Evolutionary conservation across 2,113 vertebrate species (phyloP), one percentile per base, ranked within the genome.

Genomic region (Odocoileus virginianus): DNA sequence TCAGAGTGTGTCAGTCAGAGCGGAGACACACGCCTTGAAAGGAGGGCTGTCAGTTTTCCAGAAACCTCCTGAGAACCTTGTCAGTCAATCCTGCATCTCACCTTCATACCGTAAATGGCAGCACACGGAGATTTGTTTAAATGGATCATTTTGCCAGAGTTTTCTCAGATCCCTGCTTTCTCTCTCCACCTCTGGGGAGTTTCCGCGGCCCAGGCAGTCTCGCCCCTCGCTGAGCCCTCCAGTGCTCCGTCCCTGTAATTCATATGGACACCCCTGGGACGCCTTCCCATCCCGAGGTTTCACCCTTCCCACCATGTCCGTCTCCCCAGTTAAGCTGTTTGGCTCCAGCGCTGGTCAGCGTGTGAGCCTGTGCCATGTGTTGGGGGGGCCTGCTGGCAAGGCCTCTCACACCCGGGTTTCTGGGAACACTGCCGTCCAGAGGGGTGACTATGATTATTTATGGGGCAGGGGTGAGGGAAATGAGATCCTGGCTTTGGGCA

Each of bases 31-130:
- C 76, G 76, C 97, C 95, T 95, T 93, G 78, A 28, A 82, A 27
- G 21, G 14, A 64, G 71, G 96, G 86, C 58, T 95, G 50, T 97
- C 96, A 57, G 57, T 61, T 98, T 97, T 97, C 97, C 97, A 98
- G 97, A 97, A 86, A 95, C 85, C 89, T 78, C 78, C 33, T 82
- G 19, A 17, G 17, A 33, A 10, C 16, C 96, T 96, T 93, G 86
- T 87, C 97, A 87, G 8, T 96, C 85, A 83, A 88, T 85, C 95
- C 91, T 81, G 87, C 82, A 74, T 76, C 95, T 81, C 61, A 50
- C 71, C 74, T 54, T 60, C 23, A 27, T 2, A 19, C 71, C 0
- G 0, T 40, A 25, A 23, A 5, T 10, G 13, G 16, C 61, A 43
- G 54, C 71, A 50, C 27, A 1, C 2, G 6, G 61, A 78, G 61